Evolutionary conservation across 2,888 invertebrate species (phyloP), one percentile per base, ranked within the genome.

Genomic region (Acrobasis repandana): DNA sequence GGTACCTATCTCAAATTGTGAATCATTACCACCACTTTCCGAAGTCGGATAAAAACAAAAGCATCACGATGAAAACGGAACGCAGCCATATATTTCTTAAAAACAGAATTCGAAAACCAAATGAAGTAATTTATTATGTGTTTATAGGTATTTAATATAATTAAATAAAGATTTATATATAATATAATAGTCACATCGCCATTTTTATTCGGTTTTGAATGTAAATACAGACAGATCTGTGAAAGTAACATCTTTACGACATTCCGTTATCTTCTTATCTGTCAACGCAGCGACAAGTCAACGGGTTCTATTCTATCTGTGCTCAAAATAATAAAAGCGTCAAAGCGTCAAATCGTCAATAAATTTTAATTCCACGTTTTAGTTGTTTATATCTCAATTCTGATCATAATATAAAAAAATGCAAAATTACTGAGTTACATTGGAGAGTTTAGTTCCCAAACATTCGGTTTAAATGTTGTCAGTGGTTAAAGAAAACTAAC

Each of bases 311-410:
- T 63, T n/a, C n/a, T 59, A 63, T 67, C 68, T 68, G 64, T 65
- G 63, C 54, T 50, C 34, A 36, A 62, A 61, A 62, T 47, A 47
- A 57, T 57, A 63, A 59, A 61, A 63, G 18, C 34, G 54, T 70
- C 76, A 74, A 75, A 82, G 80, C 81, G 85, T 86, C 86, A 88
- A 86, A 78, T 86, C 77, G 82, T 84, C 82, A 80, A 82, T 82
- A 82, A 77, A 82, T 75, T 77, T 78, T 69, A 69, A 81, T 75
- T 83, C 83, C 86, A 86, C 86, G 86, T 83, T 86, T 77, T 78
- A 65, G 68, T 75, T 71, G 71, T 66, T 74, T 74, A 72, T 72
- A 77, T 79, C 75, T 63, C 64, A 71, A 75, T 75, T 70, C 66
- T 69, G 65, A 71, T 69, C 66, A 58, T 74, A 70, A 73, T 77